Percentiles rank a stretch among this genome's conserved stretches.
Conservation (phyloP, 2,797 vertebrate genomes). For the Pagetopsis macropterus region DNA sequence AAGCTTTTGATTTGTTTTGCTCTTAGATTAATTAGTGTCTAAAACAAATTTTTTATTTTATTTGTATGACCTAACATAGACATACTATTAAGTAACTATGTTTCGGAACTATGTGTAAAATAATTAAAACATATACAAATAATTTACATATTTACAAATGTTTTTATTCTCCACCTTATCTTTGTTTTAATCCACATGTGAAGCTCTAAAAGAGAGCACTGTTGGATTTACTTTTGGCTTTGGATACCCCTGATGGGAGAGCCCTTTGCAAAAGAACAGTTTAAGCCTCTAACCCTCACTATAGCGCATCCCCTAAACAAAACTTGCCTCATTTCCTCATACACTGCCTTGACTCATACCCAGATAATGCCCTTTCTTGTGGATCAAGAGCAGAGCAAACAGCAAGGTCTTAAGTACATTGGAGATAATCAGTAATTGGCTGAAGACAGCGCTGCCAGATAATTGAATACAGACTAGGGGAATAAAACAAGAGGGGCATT, state of each 20-base stretch:
- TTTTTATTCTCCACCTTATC: constrained; percentile 26
- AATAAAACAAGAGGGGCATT: constrained; percentile 61
- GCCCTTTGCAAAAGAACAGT: constrained; percentile 48
- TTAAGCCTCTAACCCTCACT: constrained; percentile 59
- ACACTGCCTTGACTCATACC: constrained; percentile 34
- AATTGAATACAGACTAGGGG: constrained; percentile 58
- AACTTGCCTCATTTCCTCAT: constrained; percentile 46
- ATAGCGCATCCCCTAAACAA: constrained; percentile 57
- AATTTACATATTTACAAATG: constrained; percentile 5
- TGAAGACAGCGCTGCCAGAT: constrained; percentile 43
- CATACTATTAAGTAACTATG: not conserved
- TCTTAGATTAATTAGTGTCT: not conserved
- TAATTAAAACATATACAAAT: not conserved
- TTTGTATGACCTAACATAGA: not conserved
- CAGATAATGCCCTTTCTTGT: constrained; percentile 53
- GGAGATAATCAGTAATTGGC: constrained; percentile 58
- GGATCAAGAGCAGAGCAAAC: constrained; percentile 58
- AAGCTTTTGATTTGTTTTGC: constrained; percentile 8
- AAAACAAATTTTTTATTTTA: constrained; percentile 7
- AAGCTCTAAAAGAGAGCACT: constrained; percentile 42
- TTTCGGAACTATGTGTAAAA: not conserved
- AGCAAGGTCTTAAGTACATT: constrained; percentile 64
- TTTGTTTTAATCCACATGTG: constrained; percentile 37
- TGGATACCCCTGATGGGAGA: constrained; percentile 46
- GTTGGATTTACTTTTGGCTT: constrained; percentile 55